These are phyloP conservation scores for Littorina saxatilis DNA, from an alignment of 1,140 invertebrate species.

Conservation along the genomic window DNA sequence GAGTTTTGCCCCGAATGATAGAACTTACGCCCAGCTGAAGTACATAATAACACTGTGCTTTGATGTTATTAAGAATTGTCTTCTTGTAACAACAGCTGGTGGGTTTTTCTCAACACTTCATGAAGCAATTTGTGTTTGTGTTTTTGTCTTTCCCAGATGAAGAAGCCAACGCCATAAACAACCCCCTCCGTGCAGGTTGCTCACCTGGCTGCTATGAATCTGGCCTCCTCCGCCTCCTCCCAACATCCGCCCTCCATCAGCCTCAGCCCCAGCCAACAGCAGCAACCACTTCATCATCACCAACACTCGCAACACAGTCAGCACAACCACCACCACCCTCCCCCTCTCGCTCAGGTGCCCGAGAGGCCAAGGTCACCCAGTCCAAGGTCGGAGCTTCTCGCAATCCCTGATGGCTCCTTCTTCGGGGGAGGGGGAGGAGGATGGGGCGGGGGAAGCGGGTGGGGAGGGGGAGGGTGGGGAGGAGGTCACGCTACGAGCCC, in stretches of 20 bases:
- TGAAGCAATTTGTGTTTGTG: background rate
- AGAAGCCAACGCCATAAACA: background rate
- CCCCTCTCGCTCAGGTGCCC: background rate
- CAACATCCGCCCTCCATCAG: background rate
- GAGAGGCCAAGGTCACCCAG: conserved; percentile 41
- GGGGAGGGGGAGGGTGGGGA: conserved; percentile 19
- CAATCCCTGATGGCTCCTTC: conserved; percentile 44
- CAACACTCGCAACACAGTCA: background rate
- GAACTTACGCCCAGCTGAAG: too few species aligned
- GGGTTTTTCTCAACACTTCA: background rate
- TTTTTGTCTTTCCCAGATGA: background rate
- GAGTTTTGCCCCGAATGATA: too few species aligned
- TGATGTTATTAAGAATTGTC: too few species aligned
- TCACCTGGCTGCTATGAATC: background rate
- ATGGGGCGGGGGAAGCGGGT: background rate
- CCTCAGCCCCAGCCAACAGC: background rate
- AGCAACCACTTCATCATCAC: background rate
- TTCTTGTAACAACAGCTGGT: too few species aligned
- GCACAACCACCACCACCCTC: background rate
- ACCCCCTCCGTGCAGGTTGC: background rate
- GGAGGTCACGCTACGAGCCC: conserved; percentile 41
- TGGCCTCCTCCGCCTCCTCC: background rate
- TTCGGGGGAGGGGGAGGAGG: background rate
- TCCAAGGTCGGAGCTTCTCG: conserved; percentile 41
- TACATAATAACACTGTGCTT: too few species aligned